Conservation (phyloP, 2,797 vertebrate species). For the Rhabdomys pumilio region DNA sequence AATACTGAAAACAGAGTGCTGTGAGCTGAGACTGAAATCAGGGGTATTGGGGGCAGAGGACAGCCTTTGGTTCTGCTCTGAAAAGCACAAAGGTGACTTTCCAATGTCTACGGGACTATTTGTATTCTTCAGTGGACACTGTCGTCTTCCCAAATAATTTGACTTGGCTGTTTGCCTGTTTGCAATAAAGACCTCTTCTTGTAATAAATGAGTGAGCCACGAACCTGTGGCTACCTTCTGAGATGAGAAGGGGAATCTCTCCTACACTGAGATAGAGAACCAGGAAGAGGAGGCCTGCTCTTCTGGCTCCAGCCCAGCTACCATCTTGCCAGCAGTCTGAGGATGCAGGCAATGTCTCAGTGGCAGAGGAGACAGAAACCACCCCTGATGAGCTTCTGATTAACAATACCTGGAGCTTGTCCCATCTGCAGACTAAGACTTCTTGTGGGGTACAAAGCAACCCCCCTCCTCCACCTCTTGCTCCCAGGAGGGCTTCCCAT, state of each 20-base stretch:
- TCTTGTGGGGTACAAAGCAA: neutral
- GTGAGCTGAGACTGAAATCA: neutral
- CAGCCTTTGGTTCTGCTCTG: neutral
- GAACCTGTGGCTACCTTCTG: neutral
- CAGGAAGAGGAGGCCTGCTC: neutral
- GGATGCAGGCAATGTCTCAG: neutral
- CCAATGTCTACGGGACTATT: neutral
- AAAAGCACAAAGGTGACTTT: neutral
- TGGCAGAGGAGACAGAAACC: neutral
- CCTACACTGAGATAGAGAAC: neutral
- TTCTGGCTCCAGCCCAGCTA: neutral
- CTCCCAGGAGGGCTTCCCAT: neutral
- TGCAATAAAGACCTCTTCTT: constrained; percentile 12
- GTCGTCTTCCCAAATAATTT: neutral
- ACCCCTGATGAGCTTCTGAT: constrained; percentile 42
- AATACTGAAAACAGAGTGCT: neutral
- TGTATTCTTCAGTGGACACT: neutral
- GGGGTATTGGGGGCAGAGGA: neutral
- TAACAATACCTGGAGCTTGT: neutral
- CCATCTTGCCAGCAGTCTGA: neutral
- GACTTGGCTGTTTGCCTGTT: neutral
- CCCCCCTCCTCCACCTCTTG: neutral
- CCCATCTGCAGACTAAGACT: neutral
- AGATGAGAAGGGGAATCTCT: neutral
- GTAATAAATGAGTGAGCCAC: neutral